These are phyloP conservation scores for Gnathonemus echidnorhynchus DNA, from an alignment of 2,113 vertebrate species.

Conservation along the genomic window DNA sequence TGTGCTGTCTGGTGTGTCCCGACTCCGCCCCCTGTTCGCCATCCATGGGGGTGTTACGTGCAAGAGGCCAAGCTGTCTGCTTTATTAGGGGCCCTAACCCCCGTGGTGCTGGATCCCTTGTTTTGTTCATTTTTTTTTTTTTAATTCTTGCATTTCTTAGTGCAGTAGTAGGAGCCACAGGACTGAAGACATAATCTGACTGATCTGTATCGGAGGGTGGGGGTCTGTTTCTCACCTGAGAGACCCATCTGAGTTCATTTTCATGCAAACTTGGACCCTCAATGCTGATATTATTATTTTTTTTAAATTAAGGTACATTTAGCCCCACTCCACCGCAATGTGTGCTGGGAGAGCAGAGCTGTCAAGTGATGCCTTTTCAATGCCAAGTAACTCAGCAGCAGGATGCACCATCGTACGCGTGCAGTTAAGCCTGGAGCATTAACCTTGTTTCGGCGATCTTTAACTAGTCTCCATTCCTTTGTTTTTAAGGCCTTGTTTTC, in stretches of 20 bases:
- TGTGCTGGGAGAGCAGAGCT: neutral
- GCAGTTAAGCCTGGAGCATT: neutral
- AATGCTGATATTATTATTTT: neutral
- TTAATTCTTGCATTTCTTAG: neutral
- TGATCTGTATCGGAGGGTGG: neutral
- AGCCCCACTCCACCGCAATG: neutral
- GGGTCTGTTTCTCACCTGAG: neutral
- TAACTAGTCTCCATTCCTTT: neutral
- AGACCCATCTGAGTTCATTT: neutral
- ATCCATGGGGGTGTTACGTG: neutral
- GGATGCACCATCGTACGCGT: neutral
- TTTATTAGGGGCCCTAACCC: neutral
- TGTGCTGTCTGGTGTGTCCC: neutral
- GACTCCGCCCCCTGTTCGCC: neutral
- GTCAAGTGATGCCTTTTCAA: neutral
- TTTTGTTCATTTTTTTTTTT: neutral
- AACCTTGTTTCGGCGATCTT: neutral
- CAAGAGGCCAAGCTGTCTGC: slow-evolving; percentile 10
- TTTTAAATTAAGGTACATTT: neutral
- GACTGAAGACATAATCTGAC: neutral
- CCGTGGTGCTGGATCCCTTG: neutral
- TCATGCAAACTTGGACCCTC: neutral
- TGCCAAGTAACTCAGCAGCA: neutral
- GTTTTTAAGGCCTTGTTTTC: neutral
- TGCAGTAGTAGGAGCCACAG: neutral